Evolutionary conservation across 1,140 invertebrate genomes (phyloP).

Genomic region (Dendrolimus kikuchii): DNA sequence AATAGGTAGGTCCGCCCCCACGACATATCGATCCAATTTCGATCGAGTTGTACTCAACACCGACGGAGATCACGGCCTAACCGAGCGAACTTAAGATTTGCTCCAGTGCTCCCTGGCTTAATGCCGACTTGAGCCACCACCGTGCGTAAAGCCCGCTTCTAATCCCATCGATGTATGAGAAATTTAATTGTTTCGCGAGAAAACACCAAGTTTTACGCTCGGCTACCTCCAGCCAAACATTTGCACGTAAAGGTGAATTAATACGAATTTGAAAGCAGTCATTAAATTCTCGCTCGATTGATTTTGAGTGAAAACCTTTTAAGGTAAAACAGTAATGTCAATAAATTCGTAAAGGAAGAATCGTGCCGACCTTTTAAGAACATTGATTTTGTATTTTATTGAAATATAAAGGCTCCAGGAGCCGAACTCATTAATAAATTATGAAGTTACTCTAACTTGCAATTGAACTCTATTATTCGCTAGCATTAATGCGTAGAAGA

Average conservation of each 20-base stretch:
- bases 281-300: slow-evolving; percentile 65
- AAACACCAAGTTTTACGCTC: slow-evolving; percentile 50
- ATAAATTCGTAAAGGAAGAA: slow-evolving; percentile 42
- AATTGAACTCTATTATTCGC: background rate
- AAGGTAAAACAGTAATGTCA: slow-evolving; percentile 57
- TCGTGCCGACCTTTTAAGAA: slow-evolving; percentile 32
- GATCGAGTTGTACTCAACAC: slow-evolving; percentile 42
- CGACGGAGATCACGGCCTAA: slow-evolving; percentile 46
- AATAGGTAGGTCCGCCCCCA: slow-evolving; percentile 50
- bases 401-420: slow-evolving; percentile 6
- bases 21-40: slow-evolving; percentile 55
- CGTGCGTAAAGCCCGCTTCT: slow-evolving; percentile 29
- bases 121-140: slow-evolving; percentile 31
- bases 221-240: slow-evolving; percentile 39
- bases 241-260: slow-evolving; percentile 50
- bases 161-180: slow-evolving; percentile 48
- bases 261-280: slow-evolving; percentile 62
- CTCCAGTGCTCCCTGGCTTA: slow-evolving; percentile 36
- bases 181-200: slow-evolving; percentile 64
- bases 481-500: background rate
- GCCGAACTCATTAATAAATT: slow-evolving; percentile 16
- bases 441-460: slow-evolving; percentile 6
- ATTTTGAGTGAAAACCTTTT: slow-evolving; percentile 52
- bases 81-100: slow-evolving; percentile 54
- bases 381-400: slow-evolving; percentile 27